Evolutionary conservation across 2,888 invertebrate genomes (phyloP), one percentile per base, ranked within the genome.

Genomic region (Tholera decimalis): DNA sequence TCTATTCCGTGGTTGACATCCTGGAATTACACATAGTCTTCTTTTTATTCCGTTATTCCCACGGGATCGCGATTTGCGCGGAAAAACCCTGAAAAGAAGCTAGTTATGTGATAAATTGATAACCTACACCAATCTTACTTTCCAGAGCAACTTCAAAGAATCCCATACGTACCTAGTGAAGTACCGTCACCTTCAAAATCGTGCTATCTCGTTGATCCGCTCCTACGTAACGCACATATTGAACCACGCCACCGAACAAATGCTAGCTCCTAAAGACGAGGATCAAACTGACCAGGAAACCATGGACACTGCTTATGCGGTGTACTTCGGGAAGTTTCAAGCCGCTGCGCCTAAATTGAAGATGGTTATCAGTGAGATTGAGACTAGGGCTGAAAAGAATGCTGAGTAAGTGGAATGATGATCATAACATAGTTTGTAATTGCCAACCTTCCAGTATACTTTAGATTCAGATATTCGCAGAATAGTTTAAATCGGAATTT

Each of bases 311-410:
- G 97, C 97, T 33, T 98, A 97, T 94, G 98, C 97, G 50, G 97
- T 97, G 37, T 99, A 98, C 87, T 99, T 99, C 87, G 99, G 99
- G 0, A 98, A 99, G 92, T 99, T 99, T 89, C 98, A 99, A 89
- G 98, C 98, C 0, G 98, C 98, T n/a, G 97, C 99, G 0, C 97
- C 98, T 0, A 98, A 98, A 88, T 96, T 99, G 1, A 98, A 97
- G 83, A 96, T 97, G 65, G 96, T 99, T 9, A 97, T 99, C 46
- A 96, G 97, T 69, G 97, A 98, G 83, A 96, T 99, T 28, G 99
- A 99, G 91, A 95, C 96, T 1, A 96, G 98, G 58, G 96, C 97
- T 0, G 97, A 97, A 55, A 96, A 96, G 68, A 97, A 97, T 87
- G 94, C 97, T 41, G 98, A 98, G 96, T 98, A 94, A 95, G 96